Evolutionary conservation across 2,888 invertebrate species (phyloP).

Genomic region (Conomelus anceps): DNA sequence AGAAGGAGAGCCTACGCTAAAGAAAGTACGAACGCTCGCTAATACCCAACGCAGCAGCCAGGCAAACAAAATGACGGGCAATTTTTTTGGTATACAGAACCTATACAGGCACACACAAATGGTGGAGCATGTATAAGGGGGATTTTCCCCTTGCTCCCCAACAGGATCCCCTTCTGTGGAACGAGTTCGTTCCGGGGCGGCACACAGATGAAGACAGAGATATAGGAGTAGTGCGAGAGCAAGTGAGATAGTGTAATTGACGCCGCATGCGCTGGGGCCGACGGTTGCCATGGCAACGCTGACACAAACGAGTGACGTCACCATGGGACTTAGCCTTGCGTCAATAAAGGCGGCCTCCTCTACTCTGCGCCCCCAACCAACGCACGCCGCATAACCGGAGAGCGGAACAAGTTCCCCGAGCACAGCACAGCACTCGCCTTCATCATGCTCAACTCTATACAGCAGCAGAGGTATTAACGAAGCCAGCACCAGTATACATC

Average conservation of each 20-base stretch:
- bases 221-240: neutral
- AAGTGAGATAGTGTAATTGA: too few relatives aligned
- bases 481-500: neutral
- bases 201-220: neutral
- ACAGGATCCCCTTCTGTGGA: neutral
- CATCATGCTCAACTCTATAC: neutral
- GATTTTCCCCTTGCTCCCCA: too few relatives aligned
- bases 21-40: neutral
- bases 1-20: neutral
- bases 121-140: neutral
- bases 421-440: neutral
- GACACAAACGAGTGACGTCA: constrained; percentile 11
- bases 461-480: neutral
- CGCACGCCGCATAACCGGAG: neutral
- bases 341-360: neutral
- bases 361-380: neutral
- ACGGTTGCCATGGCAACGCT: constrained; percentile 4
- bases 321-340: neutral
- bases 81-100: neutral
- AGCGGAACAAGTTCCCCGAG: neutral
- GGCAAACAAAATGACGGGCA: neutral
- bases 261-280: neutral
- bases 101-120: neutral
- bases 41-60: neutral
- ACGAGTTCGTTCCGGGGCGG: neutral